Evolutionary conservation across 2,113 vertebrate genomes (phyloP).

Genomic region (Otus sunia): DNA sequence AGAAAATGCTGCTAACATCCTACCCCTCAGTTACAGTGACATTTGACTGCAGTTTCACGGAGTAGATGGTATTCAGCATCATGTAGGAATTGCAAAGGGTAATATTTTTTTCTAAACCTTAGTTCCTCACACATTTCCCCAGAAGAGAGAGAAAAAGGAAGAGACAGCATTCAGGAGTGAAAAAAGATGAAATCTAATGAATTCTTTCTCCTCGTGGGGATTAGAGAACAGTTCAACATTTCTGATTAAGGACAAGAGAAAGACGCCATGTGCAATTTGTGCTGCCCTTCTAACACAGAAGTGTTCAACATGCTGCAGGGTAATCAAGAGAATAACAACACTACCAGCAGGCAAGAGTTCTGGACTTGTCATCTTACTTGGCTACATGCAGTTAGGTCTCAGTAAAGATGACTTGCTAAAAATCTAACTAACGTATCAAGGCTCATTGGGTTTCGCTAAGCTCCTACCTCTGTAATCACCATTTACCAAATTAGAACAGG

Average conservation of each 20-base stretch:
- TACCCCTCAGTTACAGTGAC: background rate
- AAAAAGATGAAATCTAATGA: constrained; percentile 27
- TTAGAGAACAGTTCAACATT: background rate
- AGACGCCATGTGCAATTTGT: background rate
- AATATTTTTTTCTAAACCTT: constrained; percentile 33
- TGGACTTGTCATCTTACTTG: constrained; percentile 23
- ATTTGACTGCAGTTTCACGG: background rate
- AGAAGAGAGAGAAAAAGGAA: background rate
- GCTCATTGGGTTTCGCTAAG: constrained; percentile 53
- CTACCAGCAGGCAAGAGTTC: constrained; percentile 31
- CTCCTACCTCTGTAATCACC: constrained; percentile 65
- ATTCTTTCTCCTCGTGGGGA: background rate
- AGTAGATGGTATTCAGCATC: background rate
- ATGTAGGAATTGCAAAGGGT: background rate
- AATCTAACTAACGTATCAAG: constrained; percentile 55
- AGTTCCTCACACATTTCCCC: constrained; percentile 9
- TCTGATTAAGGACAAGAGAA: constrained; percentile 47
- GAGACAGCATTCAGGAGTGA: constrained; percentile 2
- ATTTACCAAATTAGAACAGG: constrained; percentile 60
- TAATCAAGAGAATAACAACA: constrained; percentile 49
- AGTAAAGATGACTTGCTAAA: constrained; percentile 58
- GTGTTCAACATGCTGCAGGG: background rate
- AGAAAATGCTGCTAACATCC: background rate
- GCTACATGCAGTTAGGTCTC: constrained; percentile 43
- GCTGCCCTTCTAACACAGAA: constrained; percentile 16